Evolutionary conservation across 2,797 vertebrate genomes (phyloP), one percentile per base, ranked within the genome.

Genomic region (Characodon lateralis): DNA sequence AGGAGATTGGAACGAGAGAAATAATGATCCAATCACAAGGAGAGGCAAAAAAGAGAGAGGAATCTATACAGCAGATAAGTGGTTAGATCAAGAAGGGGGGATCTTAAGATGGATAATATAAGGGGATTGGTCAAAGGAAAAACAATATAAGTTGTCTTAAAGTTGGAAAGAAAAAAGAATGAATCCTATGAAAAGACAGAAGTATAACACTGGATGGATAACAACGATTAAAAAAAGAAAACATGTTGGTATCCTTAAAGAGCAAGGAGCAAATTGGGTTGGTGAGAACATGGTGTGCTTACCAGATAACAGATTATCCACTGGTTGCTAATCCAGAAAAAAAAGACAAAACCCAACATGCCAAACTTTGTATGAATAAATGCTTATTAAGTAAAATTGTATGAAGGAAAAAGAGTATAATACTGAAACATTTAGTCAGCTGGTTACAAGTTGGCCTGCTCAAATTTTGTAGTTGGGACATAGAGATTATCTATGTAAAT

Each of bases 11-110:
- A 59, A 28, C 74, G 56, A 59, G 28, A 71, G 35, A 77, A 73
- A 73, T 26, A 68, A 50, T 84, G 35, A 77, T 71, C 76, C 86
- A 84, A 88, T 87, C 78, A 65, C 50, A 56, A 55, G 16, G 76
- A 35, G 22, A 76, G 46, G 50, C 5, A 56, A 51, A 31, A 48
- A 18, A 31, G 70, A 78, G 63, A 31, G 77, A 71, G 9, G 35
- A 50, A 78, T 83, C 51, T 58, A 76, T 72, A 35, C 59, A 56
- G 46, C 35, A 39, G 46, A 65, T 39, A 66, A 75, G 46, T 18
- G 53, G 59, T 76, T 58, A 50, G 73, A 63, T 35, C 28, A 63
- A 63, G 59, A 16, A 78, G 58, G 58, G 31, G 77, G 66, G 84
- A 74, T 83, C 77, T 50, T 6, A 59, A 20, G 26, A 48, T 22